A percentile compares a stretch with the other conserved stretches of the same genome.
Evolutionary conservation across 2,113 vertebrate genomes (phyloP).

Genomic region (Pungitius pungitius): DNA sequence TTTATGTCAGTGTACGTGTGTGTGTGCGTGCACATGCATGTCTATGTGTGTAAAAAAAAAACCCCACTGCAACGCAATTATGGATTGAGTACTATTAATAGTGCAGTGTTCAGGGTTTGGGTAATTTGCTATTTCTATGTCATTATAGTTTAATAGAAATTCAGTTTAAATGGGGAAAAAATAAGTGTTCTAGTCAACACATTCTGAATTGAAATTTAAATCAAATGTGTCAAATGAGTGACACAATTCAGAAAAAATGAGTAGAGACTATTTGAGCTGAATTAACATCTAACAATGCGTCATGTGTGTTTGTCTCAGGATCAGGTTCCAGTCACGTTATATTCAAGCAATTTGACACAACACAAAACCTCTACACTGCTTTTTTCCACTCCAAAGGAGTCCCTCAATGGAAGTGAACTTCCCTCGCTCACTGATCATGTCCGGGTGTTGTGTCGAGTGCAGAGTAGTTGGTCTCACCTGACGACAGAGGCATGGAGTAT

Average conservation of each 20-base stretch:
- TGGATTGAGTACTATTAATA: conserved; percentile 32
- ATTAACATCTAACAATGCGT: background rate
- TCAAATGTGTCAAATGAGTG: conserved; percentile 3
- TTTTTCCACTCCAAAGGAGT: background rate
- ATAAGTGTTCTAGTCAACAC: background rate
- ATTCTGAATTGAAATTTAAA: background rate
- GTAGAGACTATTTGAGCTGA: background rate
- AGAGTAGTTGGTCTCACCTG: conserved; percentile 87
- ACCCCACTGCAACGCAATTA: conserved; percentile 4
- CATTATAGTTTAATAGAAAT: conserved; percentile 26
- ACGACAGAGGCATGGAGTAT: conserved; percentile 98
- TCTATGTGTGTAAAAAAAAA: conserved; percentile 23
- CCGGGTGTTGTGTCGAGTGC: conserved; percentile 14
- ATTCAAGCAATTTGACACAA: conserved; percentile 1
- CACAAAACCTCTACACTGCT: background rate
- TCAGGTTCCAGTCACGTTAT: background rate
- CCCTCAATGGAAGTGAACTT: background rate
- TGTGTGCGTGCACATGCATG: conserved; percentile 21
- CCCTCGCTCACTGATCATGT: background rate
- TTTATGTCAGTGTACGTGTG: conserved; percentile 34
- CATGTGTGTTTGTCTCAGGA: background rate
- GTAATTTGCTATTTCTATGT: conserved; percentile 30
- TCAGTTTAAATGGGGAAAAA: background rate
- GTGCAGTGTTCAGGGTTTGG: conserved; percentile 15
- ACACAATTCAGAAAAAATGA: conserved; percentile 3